Evolutionary conservation across 2,888 invertebrate genomes (phyloP), one percentile per base, ranked within the genome.

Genomic region (Cephus rjabovi): DNA sequence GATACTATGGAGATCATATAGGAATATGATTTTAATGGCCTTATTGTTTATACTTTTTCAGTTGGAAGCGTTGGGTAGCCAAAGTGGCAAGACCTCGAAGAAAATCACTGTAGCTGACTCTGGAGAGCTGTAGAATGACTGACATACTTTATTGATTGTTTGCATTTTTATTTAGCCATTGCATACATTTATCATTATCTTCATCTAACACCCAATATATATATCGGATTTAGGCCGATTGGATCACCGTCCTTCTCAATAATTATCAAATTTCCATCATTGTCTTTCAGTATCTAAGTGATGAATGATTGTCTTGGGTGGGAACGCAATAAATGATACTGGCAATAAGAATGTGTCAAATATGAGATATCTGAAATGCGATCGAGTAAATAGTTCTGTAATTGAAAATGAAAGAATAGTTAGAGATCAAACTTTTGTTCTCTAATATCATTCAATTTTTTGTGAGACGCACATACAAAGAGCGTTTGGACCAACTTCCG

Each of bases 11-110:
- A 15, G 23, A 56, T 23, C 56, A 56, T 56, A 9, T 56, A 23
- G 56, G 2, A 56, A 56, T 56, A 0, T 9, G 23, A 56, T 15
- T 56, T 9, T 56, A 56, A 56, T 56, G 23, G 2, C 23, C 9
- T 56, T 56, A 23, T 56, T 56, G 6, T 71, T 77, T 75, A 15
- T 77, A 12, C 75, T 78, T 69, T 85, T 85, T 77, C 80, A 91
- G 91, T 77, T 97, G 92, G 97, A 97, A 92, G 93, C 94, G 40
- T 93, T 95, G 84, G 98, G 98, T 77, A 95, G 96, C 40, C 96
- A 96, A 89, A 96, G 94, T 87, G 98, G 98, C 83, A 97, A 97
- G 91, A 96, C 98, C 82, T 93, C 93, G 81, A 96, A 96, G 93
- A 96, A 96, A 92, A 95, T 98, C 90, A 93, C 94, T 80, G 95